Base-by-base conservation (phyloP, 2,888 invertebrate species). In the Venusia cambrica region DNA sequence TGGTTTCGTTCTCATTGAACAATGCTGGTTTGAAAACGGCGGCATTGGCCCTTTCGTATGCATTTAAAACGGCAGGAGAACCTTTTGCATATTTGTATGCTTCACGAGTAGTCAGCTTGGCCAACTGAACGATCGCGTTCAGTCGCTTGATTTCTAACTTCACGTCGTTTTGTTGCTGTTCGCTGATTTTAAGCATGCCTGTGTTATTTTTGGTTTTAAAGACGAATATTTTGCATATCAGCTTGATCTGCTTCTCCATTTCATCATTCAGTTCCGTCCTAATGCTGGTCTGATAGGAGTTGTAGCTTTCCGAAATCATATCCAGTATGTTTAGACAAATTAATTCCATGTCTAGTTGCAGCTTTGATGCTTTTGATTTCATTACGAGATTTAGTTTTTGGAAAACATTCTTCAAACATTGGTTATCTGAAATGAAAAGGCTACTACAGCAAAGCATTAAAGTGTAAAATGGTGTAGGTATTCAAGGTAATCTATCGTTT, bases 131-230 rank as follows among this genome's bases (percentile, higher is more conserved):
- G 5, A 74, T 67, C 2, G 68, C 51, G 38, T 73, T 63, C 47
- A 74, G 39, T 1, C 84, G 72, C 38, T 67, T 69, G 15, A 83
- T 56, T 49, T 84, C 84, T 31, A 61, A 62, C 2, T 47, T 45
- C 2, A 80, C 61, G 36, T 84, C 83, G 5, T 52, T 54, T 51
- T 81, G 81, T 29, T 74, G 76, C 42, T 83, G 83, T 54, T 70
- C 58, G 40, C 76, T 79, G 29, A 84, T 57, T 54, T 81, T 80
- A 1, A 65, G 42, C 14, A 59, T 42, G 6, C 31, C 26, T n/a
- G n/a, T n/a, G n/a, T 31, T 43, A 0, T 45, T 38, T 4, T 35
- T 48, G 0, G 24, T 3, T 4, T 62, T 64, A 3, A 51, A 51
- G 1, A 35, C 35, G 2, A 83, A 59, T 10, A 54, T 48, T 2